Evolutionary conservation across 2,113 vertebrate genomes (phyloP), one percentile per base, ranked within the genome.

Genomic region (Numenius arquata): DNA sequence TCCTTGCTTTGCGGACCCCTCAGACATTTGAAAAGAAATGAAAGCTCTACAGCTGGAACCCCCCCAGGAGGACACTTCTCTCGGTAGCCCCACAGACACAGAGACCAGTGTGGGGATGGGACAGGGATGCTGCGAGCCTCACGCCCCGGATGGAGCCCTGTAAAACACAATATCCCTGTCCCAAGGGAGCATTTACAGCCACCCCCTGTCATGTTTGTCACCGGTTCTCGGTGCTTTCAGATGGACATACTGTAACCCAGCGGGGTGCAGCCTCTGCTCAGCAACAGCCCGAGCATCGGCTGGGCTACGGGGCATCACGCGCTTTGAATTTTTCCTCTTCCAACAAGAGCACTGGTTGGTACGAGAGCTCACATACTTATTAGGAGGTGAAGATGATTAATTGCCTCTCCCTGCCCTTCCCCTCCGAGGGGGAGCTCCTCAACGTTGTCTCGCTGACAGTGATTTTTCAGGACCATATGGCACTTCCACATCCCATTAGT

Each of bases 241-340:
- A 34, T 41, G 82, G 84, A 65, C 47, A 45, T n/a, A 43, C 77
- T 77, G 92, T 83, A 85, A 36, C 82, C 40, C 90, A 84, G 93
- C 12, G 17, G 89, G 96, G 67, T 47, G 50, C 77, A 66, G 79
- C 63, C 91, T 52, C 87, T 66, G 93, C 91, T 93, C 95, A 77
- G 86, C 90, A 82, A 21, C 4, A 4, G 67, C 80, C 85, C 12
- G 4, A 36, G 56, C 80, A 82, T 95, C 88, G 72, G 89, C 82
- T 59, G 68, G 78, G 91, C 83, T 72, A 85, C 30, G 17, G 82
- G 72, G 88, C 78, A 87, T 58, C 12, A 2, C 18, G 4, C 0
- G 36, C 96, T 97, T 97, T 97, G 97, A 97, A 97, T 97, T 96
- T 93, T 40, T 67, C 15, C 94, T 68, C 84, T 83, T 96, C 78